These are phyloP conservation scores for Alethe diademata DNA, from an alignment of 2,113 vertebrate species.

Conservation along the genomic window DNA sequence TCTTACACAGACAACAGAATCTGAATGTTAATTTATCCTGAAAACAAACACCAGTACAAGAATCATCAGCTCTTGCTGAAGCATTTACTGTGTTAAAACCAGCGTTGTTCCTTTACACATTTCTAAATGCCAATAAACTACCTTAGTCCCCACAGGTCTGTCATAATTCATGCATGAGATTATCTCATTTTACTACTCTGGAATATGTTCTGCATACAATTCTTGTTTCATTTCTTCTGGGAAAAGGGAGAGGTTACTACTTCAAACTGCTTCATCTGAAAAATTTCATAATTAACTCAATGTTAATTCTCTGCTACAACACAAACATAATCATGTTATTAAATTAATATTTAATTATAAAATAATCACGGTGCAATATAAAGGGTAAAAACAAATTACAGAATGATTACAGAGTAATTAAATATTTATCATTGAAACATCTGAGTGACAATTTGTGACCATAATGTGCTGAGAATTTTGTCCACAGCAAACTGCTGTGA, in stretches of 20 bases:
- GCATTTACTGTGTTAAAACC: background rate
- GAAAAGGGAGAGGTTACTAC: slow-evolving; percentile 22
- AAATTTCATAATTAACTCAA: slow-evolving; percentile 42
- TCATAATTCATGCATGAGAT: background rate
- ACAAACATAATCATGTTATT: slow-evolving; percentile 34
- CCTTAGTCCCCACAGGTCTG: background rate
- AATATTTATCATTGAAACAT: slow-evolving; percentile 44
- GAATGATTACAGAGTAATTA: slow-evolving; percentile 22
- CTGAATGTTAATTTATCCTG: background rate
- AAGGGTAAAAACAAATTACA: slow-evolving; percentile 19
- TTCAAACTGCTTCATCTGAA: slow-evolving; percentile 26
- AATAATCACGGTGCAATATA: slow-evolving; percentile 28
- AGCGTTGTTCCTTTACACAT: background rate
- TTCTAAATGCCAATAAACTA: background rate
- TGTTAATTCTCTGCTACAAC: slow-evolving; percentile 47
- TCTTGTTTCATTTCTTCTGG: background rate
- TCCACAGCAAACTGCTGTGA: background rate
- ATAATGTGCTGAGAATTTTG: background rate
- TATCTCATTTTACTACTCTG: background rate
- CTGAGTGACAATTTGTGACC: slow-evolving; percentile 31
- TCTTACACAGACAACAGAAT: background rate
- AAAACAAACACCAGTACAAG: background rate
- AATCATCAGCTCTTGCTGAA: background rate
- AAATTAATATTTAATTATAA: slow-evolving; percentile 62
- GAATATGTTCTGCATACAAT: background rate